A percentile compares a stretch with the other conserved stretches of the same genome.
These are phyloP conservation scores for Buteo buteo DNA, from an alignment of 2,113 vertebrate species.

Conservation along the genomic window DNA sequence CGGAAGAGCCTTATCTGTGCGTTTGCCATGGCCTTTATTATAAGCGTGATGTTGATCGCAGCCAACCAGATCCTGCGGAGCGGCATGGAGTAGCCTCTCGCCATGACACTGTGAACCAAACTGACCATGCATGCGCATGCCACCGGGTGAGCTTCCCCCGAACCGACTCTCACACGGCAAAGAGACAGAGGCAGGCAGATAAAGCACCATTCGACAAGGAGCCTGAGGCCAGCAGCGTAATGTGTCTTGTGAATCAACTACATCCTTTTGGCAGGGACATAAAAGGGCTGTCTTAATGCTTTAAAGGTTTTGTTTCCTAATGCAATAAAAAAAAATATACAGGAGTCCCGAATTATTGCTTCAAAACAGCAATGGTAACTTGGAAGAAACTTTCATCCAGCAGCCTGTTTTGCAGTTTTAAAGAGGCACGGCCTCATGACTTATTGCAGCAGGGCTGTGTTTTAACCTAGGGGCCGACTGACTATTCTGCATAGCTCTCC, in stretches of 20 bases:
- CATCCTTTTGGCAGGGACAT: slow-evolving; percentile 91
- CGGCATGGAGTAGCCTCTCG: slow-evolving; percentile 90
- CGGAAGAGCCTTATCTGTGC: slow-evolving; percentile 99
- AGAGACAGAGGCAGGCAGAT: not conserved
- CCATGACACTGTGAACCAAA: slow-evolving; percentile 76
- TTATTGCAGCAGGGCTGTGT: not conserved
- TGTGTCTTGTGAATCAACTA: slow-evolving; percentile 71
- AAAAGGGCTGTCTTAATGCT: slow-evolving; percentile 96
- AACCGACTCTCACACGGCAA: slow-evolving; percentile 57
- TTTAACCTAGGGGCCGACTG: not conserved
- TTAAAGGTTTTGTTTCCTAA: slow-evolving; percentile 86
- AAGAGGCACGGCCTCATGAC: not conserved
- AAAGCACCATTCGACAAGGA: slow-evolving; percentile 21
- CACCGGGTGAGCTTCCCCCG: slow-evolving; percentile 76
- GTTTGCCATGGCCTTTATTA: slow-evolving; percentile 99
- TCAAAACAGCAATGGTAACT: slow-evolving; percentile 32
- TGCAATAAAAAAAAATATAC: slow-evolving; percentile 85
- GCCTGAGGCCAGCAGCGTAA: slow-evolving; percentile 78
- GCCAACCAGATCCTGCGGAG: slow-evolving; percentile 99
- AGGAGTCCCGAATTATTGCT: slow-evolving; percentile 72
- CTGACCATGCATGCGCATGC: slow-evolving; percentile 87
- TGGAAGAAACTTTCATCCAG: not conserved
- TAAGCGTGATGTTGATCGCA: slow-evolving; percentile 98
- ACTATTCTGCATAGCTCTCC: not conserved
- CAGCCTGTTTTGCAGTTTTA: not conserved